These are phyloP conservation scores for Metopolophium dirhodum DNA, from an alignment of 1,140 invertebrate genomes.

Conservation along the genomic window DNA sequence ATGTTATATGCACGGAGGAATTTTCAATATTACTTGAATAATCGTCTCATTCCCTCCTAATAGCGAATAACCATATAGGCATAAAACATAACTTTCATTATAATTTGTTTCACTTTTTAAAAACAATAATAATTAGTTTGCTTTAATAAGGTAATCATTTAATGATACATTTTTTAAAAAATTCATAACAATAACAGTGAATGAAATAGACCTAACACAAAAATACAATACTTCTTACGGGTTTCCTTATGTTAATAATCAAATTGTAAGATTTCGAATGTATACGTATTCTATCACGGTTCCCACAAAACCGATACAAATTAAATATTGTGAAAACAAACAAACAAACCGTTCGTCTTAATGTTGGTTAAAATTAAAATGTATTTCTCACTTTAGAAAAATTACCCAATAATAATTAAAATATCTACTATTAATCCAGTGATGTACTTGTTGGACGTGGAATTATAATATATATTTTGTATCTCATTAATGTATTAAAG, in stretches of 20 bases:
- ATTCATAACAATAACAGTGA: too few species aligned
- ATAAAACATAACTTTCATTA: not conserved
- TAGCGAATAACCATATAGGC: not conserved
- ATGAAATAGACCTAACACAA: too few species aligned
- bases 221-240: too few species aligned
- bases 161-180: too few species aligned
- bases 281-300: not conserved
- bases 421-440: not conserved
- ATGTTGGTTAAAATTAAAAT: not conserved
- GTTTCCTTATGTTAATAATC: not conserved
- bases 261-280: not conserved
- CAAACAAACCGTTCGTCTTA: not conserved
- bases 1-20: not conserved
- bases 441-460: not conserved
- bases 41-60: not conserved
- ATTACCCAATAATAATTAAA: not conserved
- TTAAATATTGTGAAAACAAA: not conserved
- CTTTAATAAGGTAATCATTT: not conserved
- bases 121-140: not conserved
- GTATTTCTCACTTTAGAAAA: not conserved
- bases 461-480: not conserved
- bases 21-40: not conserved
- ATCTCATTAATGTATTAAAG: not conserved
- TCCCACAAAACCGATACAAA: not conserved
- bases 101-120: not conserved